Evolutionary conservation across 1,140 invertebrate genomes (phyloP).

Genomic region (Trichoplusia ni): DNA sequence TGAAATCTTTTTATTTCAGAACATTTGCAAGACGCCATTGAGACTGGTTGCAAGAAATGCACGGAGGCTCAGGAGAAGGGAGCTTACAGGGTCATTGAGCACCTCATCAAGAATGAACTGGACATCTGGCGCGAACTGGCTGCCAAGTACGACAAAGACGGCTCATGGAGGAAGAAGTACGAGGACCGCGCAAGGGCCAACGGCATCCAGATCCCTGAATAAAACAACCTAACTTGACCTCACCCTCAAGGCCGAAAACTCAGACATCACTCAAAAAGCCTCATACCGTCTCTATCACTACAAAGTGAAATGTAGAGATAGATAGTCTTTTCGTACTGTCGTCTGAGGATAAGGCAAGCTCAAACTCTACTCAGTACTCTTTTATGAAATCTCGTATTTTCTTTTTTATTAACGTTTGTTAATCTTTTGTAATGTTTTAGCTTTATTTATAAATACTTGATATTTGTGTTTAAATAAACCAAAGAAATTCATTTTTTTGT

Average conservation of each 20-base stretch:
- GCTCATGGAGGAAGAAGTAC: conserved; percentile 82
- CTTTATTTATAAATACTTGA: background rate
- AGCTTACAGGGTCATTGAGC: conserved; percentile 78
- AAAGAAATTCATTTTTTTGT: conserved; percentile 7
- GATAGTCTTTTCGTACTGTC: too few species aligned
- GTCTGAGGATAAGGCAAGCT: too few species aligned
- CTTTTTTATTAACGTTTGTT: background rate
- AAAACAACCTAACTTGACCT: background rate
- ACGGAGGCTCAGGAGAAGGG: conserved; percentile 78
- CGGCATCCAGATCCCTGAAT: conserved; percentile 57
- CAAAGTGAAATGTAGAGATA: too few species aligned
- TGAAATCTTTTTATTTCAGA: conserved; percentile 46
- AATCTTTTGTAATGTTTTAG: background rate
- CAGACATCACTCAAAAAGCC: too few species aligned
- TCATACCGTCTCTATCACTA: too few species aligned
- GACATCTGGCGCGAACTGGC: conserved; percentile 82
- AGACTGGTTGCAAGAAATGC: conserved; percentile 33
- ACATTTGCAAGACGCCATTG: conserved; percentile 78
- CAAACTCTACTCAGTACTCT: conserved; percentile 4
- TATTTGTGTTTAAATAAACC: conserved; percentile 15
- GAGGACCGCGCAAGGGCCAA: conserved; percentile 77
- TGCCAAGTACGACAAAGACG: conserved; percentile 84
- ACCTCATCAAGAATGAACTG: conserved; percentile 82
- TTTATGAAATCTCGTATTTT: background rate
- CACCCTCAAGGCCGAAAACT: background rate